Evolutionary conservation across 2,797 vertebrate genomes (phyloP), one percentile per base, ranked within the genome.

Genomic region (Meriones psammophilus): DNA sequence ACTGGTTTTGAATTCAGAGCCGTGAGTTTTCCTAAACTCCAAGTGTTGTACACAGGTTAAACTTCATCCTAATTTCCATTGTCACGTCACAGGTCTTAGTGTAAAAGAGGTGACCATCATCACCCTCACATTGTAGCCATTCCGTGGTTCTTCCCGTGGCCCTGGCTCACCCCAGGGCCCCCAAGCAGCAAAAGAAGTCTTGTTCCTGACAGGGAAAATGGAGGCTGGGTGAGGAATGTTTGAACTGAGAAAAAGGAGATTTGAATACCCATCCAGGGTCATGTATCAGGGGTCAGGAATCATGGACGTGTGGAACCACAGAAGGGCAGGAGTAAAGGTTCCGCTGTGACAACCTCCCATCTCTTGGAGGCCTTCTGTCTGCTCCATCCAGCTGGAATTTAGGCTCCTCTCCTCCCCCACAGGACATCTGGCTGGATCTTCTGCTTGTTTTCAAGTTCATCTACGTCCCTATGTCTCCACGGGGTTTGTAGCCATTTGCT

Each of bases 201-300:
- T 91, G 78, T 42, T 50, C 9, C 15, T 56, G 4, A n/a, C 20
- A 74, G n/a, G 77, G 81, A 17, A 30, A 66, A 78, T 30, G 7
- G 20, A 85, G 64, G 14, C 4, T 6, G 71, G 12, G 8, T 80
- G 33, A 56, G 13, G 15, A 9, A 17, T 56, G 20, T 89, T n/a
- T 94, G 54, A 95, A 93, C 39, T 92, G 68, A 86, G 83, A 86
- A 58, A 95, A 60, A 58, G 46, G 36, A 88, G 56, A 83, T 64
- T 15, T 84, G 71, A 46, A 30, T 39, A 87, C 71, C 24, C 20
- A n/a, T 39, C 15, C 36, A 77, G 0, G 17, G 30, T 84, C 56
- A 0, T 4, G 17, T 33, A 28, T 64, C 60, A 80, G 85, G 26
- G 17, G 5, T 50, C 60, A 17, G 30, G 66, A 17, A 24, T 66